Evolutionary conservation across 2,797 vertebrate species (phyloP).

Genomic region (Pipistrellus pygmaeus): DNA sequence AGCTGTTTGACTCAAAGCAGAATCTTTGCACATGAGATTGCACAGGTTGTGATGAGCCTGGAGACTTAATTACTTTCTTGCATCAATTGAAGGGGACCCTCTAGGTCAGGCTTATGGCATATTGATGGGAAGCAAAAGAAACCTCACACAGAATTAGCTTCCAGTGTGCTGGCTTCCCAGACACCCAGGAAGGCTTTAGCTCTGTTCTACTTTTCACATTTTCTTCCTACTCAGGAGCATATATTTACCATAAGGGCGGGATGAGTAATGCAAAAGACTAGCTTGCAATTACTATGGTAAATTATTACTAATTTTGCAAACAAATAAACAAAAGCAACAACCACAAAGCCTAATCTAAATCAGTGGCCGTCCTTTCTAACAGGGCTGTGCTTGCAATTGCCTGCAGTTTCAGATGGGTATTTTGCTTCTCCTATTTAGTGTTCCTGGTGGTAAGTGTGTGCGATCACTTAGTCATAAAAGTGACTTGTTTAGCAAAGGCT

Average conservation of each 20-base stretch:
- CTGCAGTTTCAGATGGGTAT: conserved; percentile 44
- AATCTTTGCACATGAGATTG: conserved; percentile 73
- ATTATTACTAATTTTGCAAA: conserved; percentile 36
- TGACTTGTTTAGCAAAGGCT: conserved; percentile 75
- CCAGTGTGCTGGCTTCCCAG: conserved; percentile 70
- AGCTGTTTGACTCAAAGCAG: conserved; percentile 79
- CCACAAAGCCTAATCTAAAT: conserved; percentile 59
- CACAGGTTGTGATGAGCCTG: conserved; percentile 80
- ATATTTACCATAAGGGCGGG: conserved; percentile 12
- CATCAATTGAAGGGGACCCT: conserved; percentile 78
- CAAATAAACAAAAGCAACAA: not conserved
- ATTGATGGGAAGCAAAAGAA: conserved; percentile 80
- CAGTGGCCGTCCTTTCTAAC: conserved; percentile 26
- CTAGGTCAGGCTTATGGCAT: conserved; percentile 81
- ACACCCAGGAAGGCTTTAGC: conserved; percentile 55
- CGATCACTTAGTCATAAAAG: conserved; percentile 73
- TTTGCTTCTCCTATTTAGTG: conserved; percentile 46
- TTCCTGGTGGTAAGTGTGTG: conserved; percentile 52
- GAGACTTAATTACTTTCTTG: conserved; percentile 84
- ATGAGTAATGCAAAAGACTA: conserved; percentile 2
- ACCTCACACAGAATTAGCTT: conserved; percentile 66
- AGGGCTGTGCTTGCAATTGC: conserved; percentile 45
- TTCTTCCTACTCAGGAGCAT: conserved; percentile 29
- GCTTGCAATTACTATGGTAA: conserved; percentile 51
- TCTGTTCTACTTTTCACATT: conserved; percentile 66